A percentile compares a stretch with the other conserved stretches of the same genome.
These are phyloP conservation scores for Drosophila sulfurigaster DNA, from an alignment of 1,140 invertebrate genomes.

Conservation along the genomic window DNA sequence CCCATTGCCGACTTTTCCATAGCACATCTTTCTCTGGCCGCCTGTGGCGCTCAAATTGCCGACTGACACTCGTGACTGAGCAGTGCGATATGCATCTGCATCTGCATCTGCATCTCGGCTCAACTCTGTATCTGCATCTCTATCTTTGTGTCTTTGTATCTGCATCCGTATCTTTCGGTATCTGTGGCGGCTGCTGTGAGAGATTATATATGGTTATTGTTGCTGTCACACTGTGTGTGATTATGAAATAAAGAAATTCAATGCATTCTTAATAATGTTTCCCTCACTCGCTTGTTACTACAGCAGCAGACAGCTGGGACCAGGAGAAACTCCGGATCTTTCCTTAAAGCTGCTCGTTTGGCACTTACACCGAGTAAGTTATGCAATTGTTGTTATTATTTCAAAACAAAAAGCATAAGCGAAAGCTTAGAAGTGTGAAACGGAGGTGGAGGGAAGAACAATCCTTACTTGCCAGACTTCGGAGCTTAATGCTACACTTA, in stretches of 20 bases:
- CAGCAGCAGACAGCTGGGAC: not conserved
- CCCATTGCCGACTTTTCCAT: not conserved
- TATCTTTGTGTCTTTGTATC: not conserved
- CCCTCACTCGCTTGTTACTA: conserved; percentile 4
- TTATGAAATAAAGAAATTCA: conserved; percentile 64
- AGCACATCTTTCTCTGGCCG: not conserved
- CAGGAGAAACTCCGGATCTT: not conserved
- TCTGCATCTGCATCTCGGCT: not conserved
- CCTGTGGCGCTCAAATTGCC: conserved; percentile 26
- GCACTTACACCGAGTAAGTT: not conserved
- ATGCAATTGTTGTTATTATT: not conserved
- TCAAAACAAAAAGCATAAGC: not conserved
- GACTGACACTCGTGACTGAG: conserved; percentile 26
- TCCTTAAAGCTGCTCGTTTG: not conserved
- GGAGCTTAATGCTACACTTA: conserved; percentile 14
- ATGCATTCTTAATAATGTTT: conserved; percentile 58
- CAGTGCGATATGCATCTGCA: conserved; percentile 10
- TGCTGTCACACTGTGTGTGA: conserved; percentile 57
- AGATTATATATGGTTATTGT: conserved; percentile 10
- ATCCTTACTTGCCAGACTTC: not conserved
- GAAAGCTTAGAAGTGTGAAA: not conserved
- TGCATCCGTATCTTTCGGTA: conserved; percentile 1
- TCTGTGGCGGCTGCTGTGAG: conserved; percentile 5
- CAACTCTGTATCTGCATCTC: not conserved
- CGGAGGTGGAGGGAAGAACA: too few relatives aligned